Base-by-base conservation (phyloP, 2,797 vertebrate genomes). In the Micrastur ruficollis region DNA sequence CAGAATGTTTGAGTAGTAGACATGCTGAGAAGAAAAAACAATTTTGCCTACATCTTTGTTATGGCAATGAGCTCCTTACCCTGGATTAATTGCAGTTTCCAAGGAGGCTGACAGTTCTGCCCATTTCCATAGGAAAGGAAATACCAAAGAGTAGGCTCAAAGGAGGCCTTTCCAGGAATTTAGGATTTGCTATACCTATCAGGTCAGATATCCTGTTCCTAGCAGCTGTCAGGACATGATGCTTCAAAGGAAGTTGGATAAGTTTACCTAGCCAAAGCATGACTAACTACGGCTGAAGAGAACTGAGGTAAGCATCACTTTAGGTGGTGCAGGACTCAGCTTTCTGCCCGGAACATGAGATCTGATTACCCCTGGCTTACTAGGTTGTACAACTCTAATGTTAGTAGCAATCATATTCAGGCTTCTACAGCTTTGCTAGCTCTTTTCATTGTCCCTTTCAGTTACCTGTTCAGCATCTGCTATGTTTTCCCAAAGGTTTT, bases 231-330 rank as follows among this genome's bases (percentile, higher is more conserved):
- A 93, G 89, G 92, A 97, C 78, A 46, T 5, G 81, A 81, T 79
- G 89, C 75, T 83, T 94, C 84, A 95, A 83, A 96, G 94, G 96
- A 95, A 95, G 94, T 58, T 93, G 78, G 92, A 49, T 91, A 92
- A 93, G 79, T 74, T 91, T 92, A 78, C 4, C 11, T 79, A 75
- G 86, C 83, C 79, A 80, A 63, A 85, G 86, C 56, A 73, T 89
- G 83, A 71, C 86, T 91, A 27, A 86, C 66, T 91, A 79, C 72
- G 62, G 66, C 87, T 93, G 85, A 91, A 81, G 92, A 94, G 58
- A 83, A 79, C 53, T 91, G 90, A 92, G 58, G 90, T 79, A 89
- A 91, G 81, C 78, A 81, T 65, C 38, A 13, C 79, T 88, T 72
- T 72, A 79, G 67, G 68, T 18, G 8, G 68, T 78, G 38, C 47